phyloP scores from a whole-genome alignment of 2,113 vertebrate species.

The Murina feae region DNA sequence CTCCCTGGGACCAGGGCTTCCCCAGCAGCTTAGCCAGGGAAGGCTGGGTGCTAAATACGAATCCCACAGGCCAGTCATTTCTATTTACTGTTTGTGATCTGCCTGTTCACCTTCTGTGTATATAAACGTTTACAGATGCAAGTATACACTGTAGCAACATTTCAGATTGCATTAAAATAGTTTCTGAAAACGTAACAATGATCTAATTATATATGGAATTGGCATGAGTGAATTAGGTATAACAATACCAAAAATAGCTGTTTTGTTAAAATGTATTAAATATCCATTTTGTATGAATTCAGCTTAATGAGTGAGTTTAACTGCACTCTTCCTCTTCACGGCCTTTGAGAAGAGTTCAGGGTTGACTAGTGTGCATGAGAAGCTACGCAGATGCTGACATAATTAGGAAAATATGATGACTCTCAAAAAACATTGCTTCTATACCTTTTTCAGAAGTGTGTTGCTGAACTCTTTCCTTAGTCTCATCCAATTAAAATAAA shows the following conservation, averaged over 20 bases:
- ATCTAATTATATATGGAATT: neutral
- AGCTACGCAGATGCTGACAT: neutral
- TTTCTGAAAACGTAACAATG: neutral
- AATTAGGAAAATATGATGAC: neutral
- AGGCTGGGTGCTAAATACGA: neutral
- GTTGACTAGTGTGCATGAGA: neutral
- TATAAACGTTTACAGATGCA: neutral
- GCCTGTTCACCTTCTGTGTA: neutral
- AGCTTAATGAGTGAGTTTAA: neutral
- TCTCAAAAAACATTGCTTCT: neutral
- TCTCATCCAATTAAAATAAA: neutral
- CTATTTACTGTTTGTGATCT: neutral
- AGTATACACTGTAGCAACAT: neutral
- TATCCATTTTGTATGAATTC: neutral
- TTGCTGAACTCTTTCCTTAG: neutral
- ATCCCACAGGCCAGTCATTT: neutral
- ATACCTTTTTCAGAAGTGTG: neutral
- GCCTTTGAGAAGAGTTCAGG: neutral
- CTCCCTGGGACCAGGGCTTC: neutral
- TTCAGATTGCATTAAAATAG: neutral
- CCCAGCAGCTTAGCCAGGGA: neutral
- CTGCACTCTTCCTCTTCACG: neutral
- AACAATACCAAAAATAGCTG: neutral
- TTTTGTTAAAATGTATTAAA: neutral
- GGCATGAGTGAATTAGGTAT: neutral